Conservation (phyloP, 2,113 vertebrate species). For the Antechinus flavipes region DNA sequence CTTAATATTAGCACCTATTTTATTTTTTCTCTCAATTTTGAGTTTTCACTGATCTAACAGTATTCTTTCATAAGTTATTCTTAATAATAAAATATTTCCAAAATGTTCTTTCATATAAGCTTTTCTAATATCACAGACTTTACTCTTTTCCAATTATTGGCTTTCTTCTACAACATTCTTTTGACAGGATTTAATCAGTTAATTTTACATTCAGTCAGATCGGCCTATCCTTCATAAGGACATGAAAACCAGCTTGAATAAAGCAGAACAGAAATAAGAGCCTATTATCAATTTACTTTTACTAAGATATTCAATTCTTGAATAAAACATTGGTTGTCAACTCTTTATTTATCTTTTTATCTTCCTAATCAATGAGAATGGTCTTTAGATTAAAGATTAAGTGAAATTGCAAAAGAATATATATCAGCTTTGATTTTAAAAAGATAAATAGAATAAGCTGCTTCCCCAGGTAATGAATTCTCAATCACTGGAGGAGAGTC, state of each 20-base stretch:
- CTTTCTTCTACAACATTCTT: neutral
- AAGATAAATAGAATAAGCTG: neutral
- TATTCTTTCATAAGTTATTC: neutral
- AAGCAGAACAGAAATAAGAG: conserved; percentile 39
- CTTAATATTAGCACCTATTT: neutral
- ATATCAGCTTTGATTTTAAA: neutral
- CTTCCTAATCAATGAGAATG: neutral
- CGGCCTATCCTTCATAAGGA: conserved; percentile 10
- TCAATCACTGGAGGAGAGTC: neutral
- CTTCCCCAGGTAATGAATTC: neutral
- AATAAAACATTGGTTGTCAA: neutral
- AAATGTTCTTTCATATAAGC: neutral
- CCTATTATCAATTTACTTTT: neutral
- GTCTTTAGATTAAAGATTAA: neutral
- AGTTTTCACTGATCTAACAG: neutral
- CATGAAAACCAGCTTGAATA: conserved; percentile 5
- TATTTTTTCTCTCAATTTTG: neutral
- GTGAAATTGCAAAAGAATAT: neutral
- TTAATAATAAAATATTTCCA: conserved; percentile 49
- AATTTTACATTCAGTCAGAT: conserved; percentile 38
- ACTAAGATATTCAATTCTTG: neutral
- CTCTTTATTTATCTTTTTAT: neutral
- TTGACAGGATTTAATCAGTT: conserved; percentile 34
- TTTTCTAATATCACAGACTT: conserved; percentile 20
- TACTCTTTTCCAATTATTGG: neutral